A percentile compares a stretch with the other conserved stretches of the same genome.
Conservation (phyloP, 2,113 vertebrate genomes). For the Aptenodytes forsteri region DNA sequence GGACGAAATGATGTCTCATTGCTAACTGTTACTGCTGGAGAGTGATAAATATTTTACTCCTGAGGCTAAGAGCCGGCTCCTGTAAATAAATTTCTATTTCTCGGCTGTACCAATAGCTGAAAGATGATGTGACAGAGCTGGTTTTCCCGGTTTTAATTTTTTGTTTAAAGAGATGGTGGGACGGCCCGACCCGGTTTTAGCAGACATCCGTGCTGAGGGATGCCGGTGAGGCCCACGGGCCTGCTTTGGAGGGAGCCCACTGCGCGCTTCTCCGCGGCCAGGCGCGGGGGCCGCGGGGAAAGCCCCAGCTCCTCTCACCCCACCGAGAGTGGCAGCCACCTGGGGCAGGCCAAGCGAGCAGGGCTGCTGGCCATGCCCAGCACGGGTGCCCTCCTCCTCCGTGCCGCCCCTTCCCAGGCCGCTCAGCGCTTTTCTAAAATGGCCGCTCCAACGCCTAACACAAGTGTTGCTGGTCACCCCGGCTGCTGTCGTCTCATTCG, state of each 20-base stretch:
- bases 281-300: accelerated
- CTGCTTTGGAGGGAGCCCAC: accelerated
- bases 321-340: accelerated
- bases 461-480: accelerated
- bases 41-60: constrained; percentile 21
- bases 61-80: not conserved
- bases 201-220: accelerated
- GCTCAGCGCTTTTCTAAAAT: accelerated
- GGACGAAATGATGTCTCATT: constrained; percentile 10
- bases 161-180: not conserved
- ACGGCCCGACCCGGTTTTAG: accelerated
- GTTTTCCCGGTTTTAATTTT: not conserved
- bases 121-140: not conserved
- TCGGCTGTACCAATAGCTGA: not conserved
- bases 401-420: accelerated
- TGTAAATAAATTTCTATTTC: constrained; percentile 15
- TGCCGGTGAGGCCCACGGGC: accelerated
- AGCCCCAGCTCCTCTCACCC: not conserved
- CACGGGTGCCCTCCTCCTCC: accelerated
- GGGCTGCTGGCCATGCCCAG: no score
- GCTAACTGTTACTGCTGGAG: not conserved
- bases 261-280: accelerated
- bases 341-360: accelerated
- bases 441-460: accelerated
- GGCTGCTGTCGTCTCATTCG: accelerated